Evolutionary conservation across 2,888 invertebrate genomes (phyloP), one percentile per base, ranked within the genome.

Genomic region (Dione juno): DNA sequence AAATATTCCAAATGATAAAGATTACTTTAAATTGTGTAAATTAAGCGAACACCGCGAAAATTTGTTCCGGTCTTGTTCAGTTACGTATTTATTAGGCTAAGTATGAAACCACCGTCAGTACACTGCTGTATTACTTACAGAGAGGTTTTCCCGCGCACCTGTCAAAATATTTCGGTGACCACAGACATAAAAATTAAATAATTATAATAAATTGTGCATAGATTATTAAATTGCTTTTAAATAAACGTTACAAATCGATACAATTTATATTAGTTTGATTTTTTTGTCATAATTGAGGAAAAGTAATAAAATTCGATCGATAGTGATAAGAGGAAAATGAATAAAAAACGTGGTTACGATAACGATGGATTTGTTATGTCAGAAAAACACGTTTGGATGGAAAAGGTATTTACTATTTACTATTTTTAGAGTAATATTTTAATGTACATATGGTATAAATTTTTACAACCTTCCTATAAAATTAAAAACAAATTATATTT

Each of bases 281-380:
- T 52, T 70, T 70, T 65, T 75, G 68, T 80, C 78, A 76, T 64
- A 66, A 75, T 66, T 66, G 68, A 66, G 66, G 35, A 58, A 70
- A 74, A 53, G 7, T 45, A 61, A 11, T 61, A 63, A 67, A 21
- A 67, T 64, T 68, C 45, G n/a, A 67, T 70, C 54, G 54, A 50
- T 52, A 59, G 69, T 53, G 58, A 63, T 67, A 59, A 66, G 37
- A 65, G 66, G 58, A 76, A 73, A 80, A 81, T 81, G 78, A 78
- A 81, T 45, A 82, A 82, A 69, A 84, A 84, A 74, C 80, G 82
- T 77, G 82, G 86, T 71, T 90, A 87, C 72, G 88, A 89, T 74
- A 92, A 92, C 77, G 81, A 85, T 10, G 93, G 85, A 57, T 92
- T 88, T 80, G 85, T 88, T 75, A 81, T 88, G 80, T 84, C 88